phyloP scores from a whole-genome alignment of 2,888 invertebrate genomes.

The Leptopterna dolabrata region DNA sequence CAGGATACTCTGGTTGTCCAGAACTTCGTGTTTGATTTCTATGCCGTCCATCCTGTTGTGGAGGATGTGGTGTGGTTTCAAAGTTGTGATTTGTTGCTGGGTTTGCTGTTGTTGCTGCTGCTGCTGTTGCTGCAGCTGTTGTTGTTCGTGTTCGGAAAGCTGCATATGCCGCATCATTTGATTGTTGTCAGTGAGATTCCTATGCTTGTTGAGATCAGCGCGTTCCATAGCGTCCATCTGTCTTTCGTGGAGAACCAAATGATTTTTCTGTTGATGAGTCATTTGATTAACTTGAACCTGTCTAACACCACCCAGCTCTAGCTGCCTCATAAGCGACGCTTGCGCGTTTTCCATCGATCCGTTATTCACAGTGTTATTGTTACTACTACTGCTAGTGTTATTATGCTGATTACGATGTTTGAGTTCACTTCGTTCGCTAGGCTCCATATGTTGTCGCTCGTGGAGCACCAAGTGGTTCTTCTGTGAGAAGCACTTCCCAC shows the following conservation, averaged over 20 bases:
- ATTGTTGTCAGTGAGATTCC: constrained; percentile 40
- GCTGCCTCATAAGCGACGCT: constrained; percentile 48
- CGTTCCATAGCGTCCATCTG: constrained; percentile 47
- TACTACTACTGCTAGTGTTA: constrained; percentile 25
- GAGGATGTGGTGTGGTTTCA: constrained; percentile 45
- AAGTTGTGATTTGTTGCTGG: background rate
- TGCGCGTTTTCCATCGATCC: constrained; percentile 36
- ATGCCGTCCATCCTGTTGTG: constrained; percentile 23
- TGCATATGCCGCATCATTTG: constrained; percentile 51
- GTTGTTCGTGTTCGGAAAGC: constrained; percentile 38
- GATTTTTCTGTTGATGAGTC: constrained; percentile 36
- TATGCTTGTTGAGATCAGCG: constrained; percentile 35
- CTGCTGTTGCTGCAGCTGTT: constrained; percentile 20
- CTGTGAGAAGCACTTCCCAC: constrained; percentile 87
- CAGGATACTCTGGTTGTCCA: constrained; percentile 30
- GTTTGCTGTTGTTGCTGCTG: background rate
- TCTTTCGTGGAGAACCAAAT: constrained; percentile 46
- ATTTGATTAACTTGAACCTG: constrained; percentile 40
- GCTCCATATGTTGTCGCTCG: constrained; percentile 83
- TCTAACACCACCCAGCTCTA: constrained; percentile 42
- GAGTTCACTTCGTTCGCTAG: constrained; percentile 67
- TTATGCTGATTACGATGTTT: constrained; percentile 64
- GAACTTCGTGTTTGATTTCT: constrained; percentile 29
- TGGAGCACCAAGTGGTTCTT: constrained; percentile 86
- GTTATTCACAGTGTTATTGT: constrained; percentile 64